phyloP scores from a whole-genome alignment of 2,113 vertebrate species.

The Scolopax mira region DNA sequence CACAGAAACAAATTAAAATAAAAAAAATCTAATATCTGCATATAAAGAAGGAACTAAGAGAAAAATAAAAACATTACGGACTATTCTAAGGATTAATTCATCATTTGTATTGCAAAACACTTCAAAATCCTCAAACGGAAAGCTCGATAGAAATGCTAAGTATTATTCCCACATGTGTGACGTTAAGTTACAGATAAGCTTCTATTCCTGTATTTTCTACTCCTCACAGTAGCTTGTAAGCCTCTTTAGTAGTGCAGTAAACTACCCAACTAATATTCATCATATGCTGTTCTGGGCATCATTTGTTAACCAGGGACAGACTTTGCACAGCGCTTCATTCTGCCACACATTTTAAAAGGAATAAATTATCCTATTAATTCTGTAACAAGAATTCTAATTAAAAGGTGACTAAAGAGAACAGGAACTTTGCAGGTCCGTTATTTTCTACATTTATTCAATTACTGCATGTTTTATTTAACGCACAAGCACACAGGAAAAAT shows the following conservation, averaged over 20 bases:
- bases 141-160: slow-evolving; percentile 31
- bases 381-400: slow-evolving; percentile 31
- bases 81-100: slow-evolving; percentile 14
- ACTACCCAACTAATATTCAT: slow-evolving; percentile 39
- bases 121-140: slow-evolving; percentile 20
- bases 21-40: background rate
- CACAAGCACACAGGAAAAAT: background rate
- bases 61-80: slow-evolving; percentile 2
- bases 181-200: slow-evolving; percentile 44
- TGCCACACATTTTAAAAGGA: slow-evolving; percentile 21
- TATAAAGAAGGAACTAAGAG: background rate
- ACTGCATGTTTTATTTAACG: background rate
- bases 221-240: background rate
- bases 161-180: slow-evolving; percentile 19
- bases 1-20: background rate
- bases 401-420: slow-evolving; percentile 12
- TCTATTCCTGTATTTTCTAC: slow-evolving; percentile 1
- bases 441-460: background rate
- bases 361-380: slow-evolving; percentile 37
- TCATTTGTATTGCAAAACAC: slow-evolving; percentile 21
- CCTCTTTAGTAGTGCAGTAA: slow-evolving; percentile 25
- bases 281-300: background rate
- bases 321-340: background rate
- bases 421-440: background rate
- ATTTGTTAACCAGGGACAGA: slow-evolving; percentile 38